phyloP scores from a whole-genome alignment of 2,797 vertebrate genomes.

The Syngnathus rostellatus region DNA sequence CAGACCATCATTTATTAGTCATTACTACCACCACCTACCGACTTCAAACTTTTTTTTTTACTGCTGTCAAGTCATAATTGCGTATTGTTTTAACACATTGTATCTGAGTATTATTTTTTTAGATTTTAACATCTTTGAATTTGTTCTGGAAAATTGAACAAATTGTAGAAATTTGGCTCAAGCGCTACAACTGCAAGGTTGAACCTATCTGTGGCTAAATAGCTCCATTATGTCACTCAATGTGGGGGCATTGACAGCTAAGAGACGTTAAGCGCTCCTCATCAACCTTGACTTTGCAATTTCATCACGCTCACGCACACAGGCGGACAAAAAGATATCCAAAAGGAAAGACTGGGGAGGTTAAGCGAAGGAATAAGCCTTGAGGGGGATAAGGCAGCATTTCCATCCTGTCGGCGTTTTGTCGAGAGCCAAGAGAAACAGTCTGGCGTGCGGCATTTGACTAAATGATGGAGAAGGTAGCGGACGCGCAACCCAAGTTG shows the following conservation, averaged over 20 bases:
- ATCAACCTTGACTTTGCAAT: not conserved
- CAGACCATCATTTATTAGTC: no score
- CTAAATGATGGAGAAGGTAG: not conserved
- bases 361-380: conserved; percentile 35
- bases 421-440: conserved; percentile 61
- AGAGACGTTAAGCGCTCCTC: conserved; percentile 3
- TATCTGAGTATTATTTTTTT: no score
- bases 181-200: no score
- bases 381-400: conserved; percentile 29
- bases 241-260: not conserved
- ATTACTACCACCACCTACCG: no score
- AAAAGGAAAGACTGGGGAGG: conserved; percentile 24
- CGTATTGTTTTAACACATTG: no score
- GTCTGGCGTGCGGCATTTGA: conserved; percentile 50
- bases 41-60: no score
- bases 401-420: conserved; percentile 41
- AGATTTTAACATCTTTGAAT: no score
- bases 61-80: no score
- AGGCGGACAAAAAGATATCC: not conserved
- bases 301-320: not conserved
- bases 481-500: not conserved
- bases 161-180: no score
- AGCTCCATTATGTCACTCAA: not conserved
- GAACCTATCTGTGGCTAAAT: not conserved
- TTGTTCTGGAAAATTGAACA: no score